Conservation (phyloP, 2,113 vertebrate genomes). For the Passer domesticus region DNA sequence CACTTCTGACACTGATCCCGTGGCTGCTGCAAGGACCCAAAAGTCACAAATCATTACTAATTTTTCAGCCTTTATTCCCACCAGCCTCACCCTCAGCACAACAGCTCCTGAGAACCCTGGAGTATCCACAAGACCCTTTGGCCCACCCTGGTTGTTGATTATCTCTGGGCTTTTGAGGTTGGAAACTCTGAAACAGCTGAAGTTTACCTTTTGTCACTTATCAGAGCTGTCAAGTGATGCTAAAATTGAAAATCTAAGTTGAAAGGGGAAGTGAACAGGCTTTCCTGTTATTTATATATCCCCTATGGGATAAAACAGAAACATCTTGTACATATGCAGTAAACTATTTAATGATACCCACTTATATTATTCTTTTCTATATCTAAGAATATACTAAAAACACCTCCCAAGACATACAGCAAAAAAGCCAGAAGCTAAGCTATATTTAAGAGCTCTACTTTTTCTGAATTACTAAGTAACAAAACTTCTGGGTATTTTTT, state of each 20-base stretch:
- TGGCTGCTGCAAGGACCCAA: not conserved
- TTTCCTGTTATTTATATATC: conserved; percentile 26
- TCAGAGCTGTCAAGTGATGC: conserved; percentile 13
- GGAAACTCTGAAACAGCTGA: not conserved
- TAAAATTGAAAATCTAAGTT: conserved; percentile 28
- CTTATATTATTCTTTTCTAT: not conserved
- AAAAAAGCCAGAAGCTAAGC: not conserved
- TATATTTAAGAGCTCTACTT: not conserved
- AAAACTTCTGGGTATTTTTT: not conserved
- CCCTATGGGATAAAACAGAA: not conserved
- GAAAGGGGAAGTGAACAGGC: conserved; percentile 11
- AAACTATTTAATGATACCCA: conserved; percentile 12
- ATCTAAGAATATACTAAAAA: not conserved
- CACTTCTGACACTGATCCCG: not conserved
- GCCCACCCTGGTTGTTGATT: not conserved
- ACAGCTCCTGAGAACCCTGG: not conserved
- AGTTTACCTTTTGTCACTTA: conserved; percentile 1
- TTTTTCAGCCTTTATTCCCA: not conserved
- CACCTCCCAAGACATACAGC: not conserved
- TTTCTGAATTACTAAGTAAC: not conserved
- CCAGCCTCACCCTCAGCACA: not conserved
- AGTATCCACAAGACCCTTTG: not conserved
- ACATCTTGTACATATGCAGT: not conserved
- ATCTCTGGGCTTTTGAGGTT: not conserved
- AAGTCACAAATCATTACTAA: not conserved